phyloP scores from a whole-genome alignment of 2,113 vertebrate species.

The Notechis scutatus region DNA sequence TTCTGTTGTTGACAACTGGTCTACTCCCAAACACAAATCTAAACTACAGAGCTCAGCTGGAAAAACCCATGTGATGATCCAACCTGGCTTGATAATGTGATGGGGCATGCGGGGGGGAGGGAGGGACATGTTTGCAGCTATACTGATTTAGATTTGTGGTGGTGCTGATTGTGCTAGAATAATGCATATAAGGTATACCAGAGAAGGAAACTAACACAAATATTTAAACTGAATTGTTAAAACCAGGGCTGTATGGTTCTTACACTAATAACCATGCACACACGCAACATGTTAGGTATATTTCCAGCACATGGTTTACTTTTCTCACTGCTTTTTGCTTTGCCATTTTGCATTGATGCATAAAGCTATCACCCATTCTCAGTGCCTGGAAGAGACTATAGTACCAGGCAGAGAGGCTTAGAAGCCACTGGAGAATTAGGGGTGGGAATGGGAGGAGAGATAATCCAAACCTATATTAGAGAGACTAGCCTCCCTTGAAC shows the following conservation, averaged over 20 bases:
- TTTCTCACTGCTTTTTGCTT: not conserved
- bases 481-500: not conserved
- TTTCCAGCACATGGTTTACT: not conserved
- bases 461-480: not conserved
- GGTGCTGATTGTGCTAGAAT: not conserved
- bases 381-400: not conserved
- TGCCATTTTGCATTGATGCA: not conserved
- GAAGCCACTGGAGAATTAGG: not conserved
- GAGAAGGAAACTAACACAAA: not conserved
- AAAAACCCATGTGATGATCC: not conserved
- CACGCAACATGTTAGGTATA: not conserved
- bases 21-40: not conserved
- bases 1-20: not conserved
- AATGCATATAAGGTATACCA: not conserved
- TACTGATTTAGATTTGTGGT: too few relatives aligned
- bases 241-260: not conserved
- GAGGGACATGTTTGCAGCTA: not conserved
- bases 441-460: not conserved
- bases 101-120: not conserved
- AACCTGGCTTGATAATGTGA: not conserved
- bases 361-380: not conserved
- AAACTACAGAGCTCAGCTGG: not conserved
- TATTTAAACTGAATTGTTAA: not conserved
- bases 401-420: not conserved
- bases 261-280: not conserved